A percentile compares a stretch with the other conserved stretches of the same genome.
Evolutionary conservation across 2,888 invertebrate species (phyloP).

Genomic region (Ochropleura leucogaster): DNA sequence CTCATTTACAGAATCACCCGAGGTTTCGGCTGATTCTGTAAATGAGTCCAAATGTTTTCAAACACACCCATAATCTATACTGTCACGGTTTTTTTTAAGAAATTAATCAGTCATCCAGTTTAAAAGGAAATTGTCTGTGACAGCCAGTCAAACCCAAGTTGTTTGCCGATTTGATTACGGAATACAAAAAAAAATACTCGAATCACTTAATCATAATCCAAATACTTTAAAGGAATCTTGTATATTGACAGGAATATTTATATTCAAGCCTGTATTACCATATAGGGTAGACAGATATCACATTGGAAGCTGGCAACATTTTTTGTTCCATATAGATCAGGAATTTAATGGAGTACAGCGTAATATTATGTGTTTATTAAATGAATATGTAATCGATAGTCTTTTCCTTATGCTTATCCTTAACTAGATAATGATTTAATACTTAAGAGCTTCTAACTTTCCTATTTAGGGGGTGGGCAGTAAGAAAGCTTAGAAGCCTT

Average conservation of each 20-base stretch:
- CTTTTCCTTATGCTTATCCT: constrained; percentile 24
- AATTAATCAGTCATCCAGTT: neutral
- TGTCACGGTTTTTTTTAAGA: too few relatives aligned
- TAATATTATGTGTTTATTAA: constrained; percentile 35
- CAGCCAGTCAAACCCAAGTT: neutral
- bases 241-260: constrained; percentile 44
- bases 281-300: constrained; percentile 37
- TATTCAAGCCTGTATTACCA: constrained; percentile 53
- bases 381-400: constrained; percentile 33
- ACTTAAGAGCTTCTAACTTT: neutral
- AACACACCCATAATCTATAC: too few relatives aligned
- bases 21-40: too few relatives aligned
- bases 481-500: too few relatives aligned
- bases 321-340: constrained; percentile 39
- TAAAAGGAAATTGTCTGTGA: neutral
- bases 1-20: too few relatives aligned
- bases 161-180: neutral
- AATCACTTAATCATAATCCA: constrained; percentile 36
- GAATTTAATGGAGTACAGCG: constrained; percentile 32
- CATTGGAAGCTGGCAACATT: constrained; percentile 42
- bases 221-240: constrained; percentile 24
- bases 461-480: neutral
- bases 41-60: too few relatives aligned
- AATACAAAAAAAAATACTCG: constrained; percentile 14
- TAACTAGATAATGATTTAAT: neutral